Conservation (phyloP, 2,888 invertebrate genomes). For the Ennomos erosarius region DNA sequence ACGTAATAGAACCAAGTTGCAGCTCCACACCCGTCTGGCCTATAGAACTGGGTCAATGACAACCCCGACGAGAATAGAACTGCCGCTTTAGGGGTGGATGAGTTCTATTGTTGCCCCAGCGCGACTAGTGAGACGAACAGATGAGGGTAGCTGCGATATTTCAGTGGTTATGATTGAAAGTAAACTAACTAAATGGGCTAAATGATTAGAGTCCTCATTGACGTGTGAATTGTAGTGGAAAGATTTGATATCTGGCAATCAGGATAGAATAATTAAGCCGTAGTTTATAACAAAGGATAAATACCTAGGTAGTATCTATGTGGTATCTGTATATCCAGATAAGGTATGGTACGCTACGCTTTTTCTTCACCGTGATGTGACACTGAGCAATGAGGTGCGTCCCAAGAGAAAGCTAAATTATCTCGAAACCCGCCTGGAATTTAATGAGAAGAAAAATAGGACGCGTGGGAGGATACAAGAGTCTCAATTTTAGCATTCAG, state of each 20-base stretch:
- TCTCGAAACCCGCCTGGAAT: slow-evolving; percentile 41
- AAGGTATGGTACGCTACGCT: slow-evolving; percentile 13
- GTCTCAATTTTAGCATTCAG: slow-evolving; percentile 34
- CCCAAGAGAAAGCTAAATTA: slow-evolving; percentile 42
- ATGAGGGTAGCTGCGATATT: slow-evolving; percentile 37
- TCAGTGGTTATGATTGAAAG: slow-evolving; percentile 34
- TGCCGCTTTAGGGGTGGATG: slow-evolving; percentile 72
- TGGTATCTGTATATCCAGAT: too few species aligned
- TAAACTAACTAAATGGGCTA: slow-evolving; percentile 30
- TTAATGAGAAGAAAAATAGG: slow-evolving; percentile 44
- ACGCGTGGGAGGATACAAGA: slow-evolving; percentile 35
- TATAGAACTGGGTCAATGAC: slow-evolving; percentile 80
- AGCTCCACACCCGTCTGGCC: slow-evolving; percentile 59
- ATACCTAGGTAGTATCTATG: too few species aligned
- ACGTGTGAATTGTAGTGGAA: slow-evolving; percentile 25
- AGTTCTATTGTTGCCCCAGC: slow-evolving; percentile 64
- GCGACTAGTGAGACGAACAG: slow-evolving; percentile 50
- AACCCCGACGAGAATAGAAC: slow-evolving; percentile 77
- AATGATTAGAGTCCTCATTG: slow-evolving; percentile 25
- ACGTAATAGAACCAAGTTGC: slow-evolving; percentile 62
- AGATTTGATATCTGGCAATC: slow-evolving; percentile 15
- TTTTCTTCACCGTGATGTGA: slow-evolving; percentile 21
- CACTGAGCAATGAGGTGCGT: slow-evolving; percentile 40
- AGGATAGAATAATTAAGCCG: neutral
- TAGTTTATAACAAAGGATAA: neutral